A percentile compares a stretch with the other conserved stretches of the same genome.
phyloP scores from a whole-genome alignment of 2,797 vertebrate genomes.

The Chaunax sp. region DNA sequence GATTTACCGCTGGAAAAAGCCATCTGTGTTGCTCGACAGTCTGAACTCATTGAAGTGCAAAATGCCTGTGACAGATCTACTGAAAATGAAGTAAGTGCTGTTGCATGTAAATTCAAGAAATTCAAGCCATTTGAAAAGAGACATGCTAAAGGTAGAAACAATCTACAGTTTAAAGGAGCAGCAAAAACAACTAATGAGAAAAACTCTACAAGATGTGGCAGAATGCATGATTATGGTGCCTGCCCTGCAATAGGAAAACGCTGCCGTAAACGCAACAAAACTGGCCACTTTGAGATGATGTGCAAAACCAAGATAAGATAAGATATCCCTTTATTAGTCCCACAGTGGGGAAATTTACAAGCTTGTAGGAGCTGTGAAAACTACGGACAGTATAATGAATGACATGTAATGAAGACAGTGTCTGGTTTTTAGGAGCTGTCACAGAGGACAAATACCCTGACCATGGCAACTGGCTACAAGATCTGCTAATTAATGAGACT shows the following conservation, averaged over 20 bases:
- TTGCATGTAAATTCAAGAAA: not conserved
- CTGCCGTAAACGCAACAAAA: constrained; percentile 7
- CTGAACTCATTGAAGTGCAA: not conserved
- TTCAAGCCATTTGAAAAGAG: not conserved
- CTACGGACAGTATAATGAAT: too few species aligned
- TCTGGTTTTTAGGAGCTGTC: not conserved
- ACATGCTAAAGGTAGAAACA: not conserved
- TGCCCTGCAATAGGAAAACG: constrained; percentile 12
- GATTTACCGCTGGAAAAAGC: not conserved
- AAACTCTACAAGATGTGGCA: not conserved
- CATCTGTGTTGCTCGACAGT: not conserved
- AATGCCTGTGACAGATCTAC: not conserved
- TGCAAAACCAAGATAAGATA: not conserved
- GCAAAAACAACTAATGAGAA: not conserved
- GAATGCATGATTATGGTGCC: not conserved
- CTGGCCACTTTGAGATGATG: not conserved
- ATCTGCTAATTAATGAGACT: not conserved
- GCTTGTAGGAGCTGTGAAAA: too few species aligned
- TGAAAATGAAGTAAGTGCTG: not conserved
- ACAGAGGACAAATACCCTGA: not conserved
- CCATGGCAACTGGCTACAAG: not conserved
- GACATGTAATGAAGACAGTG: constrained; percentile 2
- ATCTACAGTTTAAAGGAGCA: too few species aligned
- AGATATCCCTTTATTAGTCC: too few species aligned
- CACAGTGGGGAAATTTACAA: too few species aligned